phyloP scores from a whole-genome alignment of 2,888 invertebrate species.

The Sycophila texana region DNA sequence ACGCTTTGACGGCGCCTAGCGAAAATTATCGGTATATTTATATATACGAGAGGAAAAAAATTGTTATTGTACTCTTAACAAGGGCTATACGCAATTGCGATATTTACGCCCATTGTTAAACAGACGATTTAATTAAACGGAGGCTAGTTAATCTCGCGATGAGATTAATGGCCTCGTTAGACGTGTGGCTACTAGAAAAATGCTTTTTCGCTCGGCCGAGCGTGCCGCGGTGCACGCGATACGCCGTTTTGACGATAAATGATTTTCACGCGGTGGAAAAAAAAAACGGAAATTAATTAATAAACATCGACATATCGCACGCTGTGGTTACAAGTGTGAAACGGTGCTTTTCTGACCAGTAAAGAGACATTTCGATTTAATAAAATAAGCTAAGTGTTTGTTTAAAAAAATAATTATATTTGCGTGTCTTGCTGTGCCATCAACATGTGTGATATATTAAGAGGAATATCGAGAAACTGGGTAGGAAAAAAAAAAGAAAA shows the following conservation, averaged over 20 bases:
- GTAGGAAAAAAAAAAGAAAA: neutral
- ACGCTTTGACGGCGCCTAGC: too few species aligned
- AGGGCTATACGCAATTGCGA: neutral
- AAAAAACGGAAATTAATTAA: neutral
- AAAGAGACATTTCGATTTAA: too few species aligned
- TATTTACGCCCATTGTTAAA: slow-evolving; percentile 11
- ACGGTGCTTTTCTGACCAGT: too few species aligned
- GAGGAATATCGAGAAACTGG: too few species aligned
- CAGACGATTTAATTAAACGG: slow-evolving; percentile 20
- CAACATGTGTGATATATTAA: too few species aligned
- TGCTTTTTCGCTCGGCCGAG: slow-evolving; percentile 14
- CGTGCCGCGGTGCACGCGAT: neutral
- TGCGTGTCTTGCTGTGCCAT: too few species aligned
- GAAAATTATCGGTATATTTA: too few species aligned
- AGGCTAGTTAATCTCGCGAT: neutral
- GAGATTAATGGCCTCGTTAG: slow-evolving; percentile 15
- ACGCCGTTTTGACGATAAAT: neutral
- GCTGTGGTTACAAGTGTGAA: neutral
- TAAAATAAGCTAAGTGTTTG: too few species aligned
- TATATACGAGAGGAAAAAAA: too few species aligned
- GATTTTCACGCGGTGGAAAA: neutral
- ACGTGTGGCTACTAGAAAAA: neutral
- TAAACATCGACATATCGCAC: neutral
- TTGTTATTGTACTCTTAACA: too few species aligned
- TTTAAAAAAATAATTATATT: too few species aligned